These are phyloP conservation scores for Virgularia gustaviana DNA, from an alignment of 92 coral and sea anemone species.

Conservation along the genomic window DNA sequence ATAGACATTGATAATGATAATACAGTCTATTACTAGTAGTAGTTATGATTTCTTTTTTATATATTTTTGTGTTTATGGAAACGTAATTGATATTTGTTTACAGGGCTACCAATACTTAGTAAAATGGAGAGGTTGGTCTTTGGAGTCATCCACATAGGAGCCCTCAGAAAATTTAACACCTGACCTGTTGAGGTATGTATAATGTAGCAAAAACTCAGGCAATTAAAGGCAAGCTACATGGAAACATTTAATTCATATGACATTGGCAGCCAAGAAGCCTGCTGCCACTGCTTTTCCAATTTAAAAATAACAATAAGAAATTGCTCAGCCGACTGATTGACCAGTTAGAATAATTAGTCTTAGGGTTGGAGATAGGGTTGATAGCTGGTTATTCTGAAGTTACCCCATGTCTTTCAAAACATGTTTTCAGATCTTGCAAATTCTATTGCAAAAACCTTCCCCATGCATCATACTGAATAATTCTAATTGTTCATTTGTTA, in stretches of 20 bases:
- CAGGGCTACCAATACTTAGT: constrained; percentile 46
- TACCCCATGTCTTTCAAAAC: too few species aligned
- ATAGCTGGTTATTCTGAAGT: too few species aligned
- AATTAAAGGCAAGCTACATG: not conserved
- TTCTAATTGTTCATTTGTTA: too few species aligned
- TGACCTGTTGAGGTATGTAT: constrained; percentile 33
- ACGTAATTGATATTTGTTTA: not conserved
- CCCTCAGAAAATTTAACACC: constrained; percentile 34
- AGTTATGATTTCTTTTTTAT: not conserved
- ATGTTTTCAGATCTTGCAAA: too few species aligned
- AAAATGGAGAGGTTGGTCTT: constrained; percentile 50
- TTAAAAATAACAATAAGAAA: not conserved
- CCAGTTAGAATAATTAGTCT: too few species aligned
- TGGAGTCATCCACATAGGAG: constrained; percentile 47
- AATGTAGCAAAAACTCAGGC: not conserved
- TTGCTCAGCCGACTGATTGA: too few species aligned
- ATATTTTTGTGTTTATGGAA: not conserved
- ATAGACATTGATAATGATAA: not conserved
- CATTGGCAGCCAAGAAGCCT: not conserved
- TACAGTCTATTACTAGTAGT: not conserved
- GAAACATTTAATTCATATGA: not conserved
- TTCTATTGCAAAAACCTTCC: too few species aligned
- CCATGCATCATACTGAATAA: too few species aligned
- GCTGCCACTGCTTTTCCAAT: not conserved
- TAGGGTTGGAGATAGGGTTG: too few species aligned